Evolutionary conservation across 2,888 invertebrate genomes (phyloP).

Genomic region (Noctua fimbriata): DNA sequence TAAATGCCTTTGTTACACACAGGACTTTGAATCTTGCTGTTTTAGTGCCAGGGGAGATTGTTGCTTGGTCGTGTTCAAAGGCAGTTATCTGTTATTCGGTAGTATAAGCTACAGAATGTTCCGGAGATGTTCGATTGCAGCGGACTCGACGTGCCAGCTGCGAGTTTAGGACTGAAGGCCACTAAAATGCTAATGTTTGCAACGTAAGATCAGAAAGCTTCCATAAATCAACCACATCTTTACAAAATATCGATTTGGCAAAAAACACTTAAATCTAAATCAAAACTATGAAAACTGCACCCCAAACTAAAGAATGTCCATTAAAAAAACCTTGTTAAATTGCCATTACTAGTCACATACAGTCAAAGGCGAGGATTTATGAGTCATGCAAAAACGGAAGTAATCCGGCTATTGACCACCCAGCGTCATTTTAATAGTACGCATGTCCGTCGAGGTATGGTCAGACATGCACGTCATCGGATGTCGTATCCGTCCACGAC

Average conservation of each 20-base stretch:
- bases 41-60: not conserved
- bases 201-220: not conserved
- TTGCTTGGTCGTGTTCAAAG: constrained; percentile 25
- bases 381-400: constrained; percentile 19
- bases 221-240: not conserved
- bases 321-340: not conserved
- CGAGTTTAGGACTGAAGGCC: constrained; percentile 60
- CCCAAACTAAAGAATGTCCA: no score
- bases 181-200: constrained; percentile 69
- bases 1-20: constrained; percentile 42
- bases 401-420: constrained; percentile 34
- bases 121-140: constrained; percentile 79
- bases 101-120: constrained; percentile 75
- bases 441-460: not conserved
- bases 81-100: constrained; percentile 72
- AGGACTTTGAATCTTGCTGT: not conserved
- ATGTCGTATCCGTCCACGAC: constrained; percentile 37
- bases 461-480: constrained; percentile 22
- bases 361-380: not conserved
- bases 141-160: constrained; percentile 73
- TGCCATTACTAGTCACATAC: not conserved
- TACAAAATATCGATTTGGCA: not conserved
- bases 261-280: not conserved
- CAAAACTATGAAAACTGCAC: not conserved
- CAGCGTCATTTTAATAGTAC: constrained; percentile 43